A percentile compares a stretch with the other conserved stretches of the same genome.
Conservation (phyloP, 2,888 invertebrate species). For the Nephrotoma appendiculata region DNA sequence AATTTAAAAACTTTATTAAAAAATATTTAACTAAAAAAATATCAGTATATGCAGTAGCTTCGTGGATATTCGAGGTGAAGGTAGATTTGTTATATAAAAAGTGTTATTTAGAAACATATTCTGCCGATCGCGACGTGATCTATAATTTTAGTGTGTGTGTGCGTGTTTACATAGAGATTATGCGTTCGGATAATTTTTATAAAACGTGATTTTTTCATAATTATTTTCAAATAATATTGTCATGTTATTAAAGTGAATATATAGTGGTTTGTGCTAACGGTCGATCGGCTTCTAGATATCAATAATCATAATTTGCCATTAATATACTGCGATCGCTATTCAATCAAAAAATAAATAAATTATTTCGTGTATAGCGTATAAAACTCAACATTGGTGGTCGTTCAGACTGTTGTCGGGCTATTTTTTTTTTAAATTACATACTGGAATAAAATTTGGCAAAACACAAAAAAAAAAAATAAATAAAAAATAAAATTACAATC, state of each 20-base stretch:
- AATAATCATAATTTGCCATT: background rate
- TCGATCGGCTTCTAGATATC: background rate
- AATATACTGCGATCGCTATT: background rate
- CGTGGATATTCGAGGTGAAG: conserved; percentile 4
- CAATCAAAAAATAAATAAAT: background rate
- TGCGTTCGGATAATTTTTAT: background rate
- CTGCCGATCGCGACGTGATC: background rate
- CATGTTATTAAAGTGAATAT: background rate
- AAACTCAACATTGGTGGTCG: background rate
- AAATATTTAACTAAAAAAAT: background rate
- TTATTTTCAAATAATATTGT: background rate
- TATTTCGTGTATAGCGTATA: background rate
- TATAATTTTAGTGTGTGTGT: background rate
- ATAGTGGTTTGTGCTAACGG: background rate
- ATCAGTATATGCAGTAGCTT: background rate
- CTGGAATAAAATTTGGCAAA: background rate
- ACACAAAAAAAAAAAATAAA: background rate
- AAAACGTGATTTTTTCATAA: background rate
- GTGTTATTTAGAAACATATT: background rate
- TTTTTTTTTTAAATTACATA: background rate
- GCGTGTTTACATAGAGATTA: background rate
- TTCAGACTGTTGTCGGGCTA: background rate
- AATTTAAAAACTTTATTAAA: background rate
- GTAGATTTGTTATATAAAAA: background rate
- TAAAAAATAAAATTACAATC: background rate